Base-by-base conservation (phyloP, 1,140 invertebrate species). In the Drosophila ogumai region DNA sequence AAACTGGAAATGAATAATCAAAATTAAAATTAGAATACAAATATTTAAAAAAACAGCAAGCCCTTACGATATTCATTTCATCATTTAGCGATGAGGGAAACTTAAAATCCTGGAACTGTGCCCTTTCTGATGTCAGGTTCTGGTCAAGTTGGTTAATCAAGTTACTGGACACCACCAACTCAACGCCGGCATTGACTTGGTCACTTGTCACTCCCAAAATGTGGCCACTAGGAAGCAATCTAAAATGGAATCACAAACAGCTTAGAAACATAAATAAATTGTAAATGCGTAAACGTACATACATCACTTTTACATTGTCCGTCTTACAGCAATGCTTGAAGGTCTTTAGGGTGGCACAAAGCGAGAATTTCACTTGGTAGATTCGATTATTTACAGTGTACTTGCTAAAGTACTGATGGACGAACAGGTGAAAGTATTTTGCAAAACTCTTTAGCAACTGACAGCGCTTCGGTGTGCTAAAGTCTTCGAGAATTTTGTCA, bases 301-400 rank as follows among this genome's bases (percentile, higher is more conserved):
- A 82, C 81, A 79, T 56, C 10, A 75, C 28, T 34, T 76, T 44
- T 5, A 75, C n/a, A 34, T 84, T 82, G 10, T 67, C 47, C 2
- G 40, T 19, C 25, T 19, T 38, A 32, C 38, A 66, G 3, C 38
- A 36, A 36, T 71, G 40, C 9, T 17, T 47, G 17, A 80, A 75
- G 3, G 32, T 10, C 7, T 69, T 75, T 10, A 75, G 12, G 4
- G 44, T 69, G 4, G 25, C 3, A 46, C 56, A 84, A 22, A 82
- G 19, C 0, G 65, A 22, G 4, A 31, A 49, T 41, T 79, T 84
- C 9, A 66, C 10, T 57, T 82, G 81, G 0, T 36, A 25, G n/a
- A 10, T 1, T 19, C 55, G 44, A 40, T 41, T 32, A 58, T 46
- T 40, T 17, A 25, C 22, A 22, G 19, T 19, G 4, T 9, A 22